Conservation (phyloP, 2,888 invertebrate species). For the Hermaeophaga mercurialis region DNA sequence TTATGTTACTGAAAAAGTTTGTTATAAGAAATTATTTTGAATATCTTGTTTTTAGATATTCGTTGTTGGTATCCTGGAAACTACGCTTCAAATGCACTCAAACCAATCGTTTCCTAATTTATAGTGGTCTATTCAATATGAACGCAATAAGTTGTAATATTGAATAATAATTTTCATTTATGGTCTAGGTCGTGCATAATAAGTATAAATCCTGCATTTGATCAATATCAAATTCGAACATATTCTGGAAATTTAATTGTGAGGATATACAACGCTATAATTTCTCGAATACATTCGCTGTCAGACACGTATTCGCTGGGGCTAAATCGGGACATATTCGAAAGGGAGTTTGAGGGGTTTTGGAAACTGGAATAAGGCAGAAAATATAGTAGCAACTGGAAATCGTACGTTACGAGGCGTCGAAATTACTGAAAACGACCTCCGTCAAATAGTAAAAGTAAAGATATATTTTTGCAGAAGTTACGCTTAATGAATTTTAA, state of each 20-base stretch:
- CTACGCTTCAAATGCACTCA: too few species aligned
- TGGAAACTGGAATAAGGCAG: not conserved
- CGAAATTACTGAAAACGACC: not conserved
- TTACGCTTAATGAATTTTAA: too few species aligned
- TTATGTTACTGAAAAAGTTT: too few species aligned
- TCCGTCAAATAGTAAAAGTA: not conserved
- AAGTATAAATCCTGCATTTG: conserved; percentile 1
- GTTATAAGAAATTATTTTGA: too few species aligned
- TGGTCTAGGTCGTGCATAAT: not conserved
- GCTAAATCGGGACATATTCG: not conserved
- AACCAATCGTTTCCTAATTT: too few species aligned
- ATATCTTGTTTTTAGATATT: too few species aligned
- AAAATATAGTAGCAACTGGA: not conserved
- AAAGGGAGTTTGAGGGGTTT: not conserved
- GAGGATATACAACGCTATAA: conserved; percentile 17
- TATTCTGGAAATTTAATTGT: conserved; percentile 19
- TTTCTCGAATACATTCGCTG: conserved; percentile 16
- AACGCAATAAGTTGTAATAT: too few species aligned
- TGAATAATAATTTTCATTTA: not conserved
- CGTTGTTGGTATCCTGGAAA: too few species aligned
- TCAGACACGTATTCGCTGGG: conserved; percentile 10
- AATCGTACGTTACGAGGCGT: not conserved
- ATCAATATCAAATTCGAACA: conserved; percentile 16
- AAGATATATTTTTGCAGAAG: too few species aligned
- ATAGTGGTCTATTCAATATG: too few species aligned